Evolutionary conservation across 2,113 vertebrate genomes (phyloP), one percentile per base, ranked within the genome.

Genomic region (Sula dactylatra): DNA sequence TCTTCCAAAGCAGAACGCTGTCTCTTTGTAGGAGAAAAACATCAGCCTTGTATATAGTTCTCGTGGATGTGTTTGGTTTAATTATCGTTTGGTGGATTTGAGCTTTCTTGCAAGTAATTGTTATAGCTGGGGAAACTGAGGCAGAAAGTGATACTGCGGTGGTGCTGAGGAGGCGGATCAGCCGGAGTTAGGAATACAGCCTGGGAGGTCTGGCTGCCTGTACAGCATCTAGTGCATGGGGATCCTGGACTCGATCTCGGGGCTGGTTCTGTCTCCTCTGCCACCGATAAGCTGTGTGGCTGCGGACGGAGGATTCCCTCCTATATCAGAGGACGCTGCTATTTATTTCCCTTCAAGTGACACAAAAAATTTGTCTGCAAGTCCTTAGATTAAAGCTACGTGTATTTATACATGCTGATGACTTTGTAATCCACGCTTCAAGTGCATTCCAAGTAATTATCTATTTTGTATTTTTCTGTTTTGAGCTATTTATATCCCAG

Each of bases 381-480:
- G 36, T 27, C 74, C 32, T 25, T 82, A 50, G 11, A 13, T 85
- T 9, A 54, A 36, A 82, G 34, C 52, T 59, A 0, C 12, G 47
- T 40, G 5, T 56, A 11, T 77, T 64, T 40, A 10, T 16, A 54
- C 6, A 1, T 24, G 16, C n/a, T 47, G 11, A 55, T 61, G 64
- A 4, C 25, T 21, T 36, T 47, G 27, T 32, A 26, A 50, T 26
- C 50, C 79, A 14, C 16, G 1, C 49, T 70, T 74, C 34, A 21
- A 84, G 40, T 25, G 21, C 3, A 3, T 52, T 42, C 67, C 22
- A 58, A 77, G 25, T 19, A 26, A 45, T 69, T 13, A 14, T 38
- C 6, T 16, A 0, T 21, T 24, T 64, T 36, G 8, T 45, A 7
- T n/a, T 59, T 25, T 4, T 18, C 56, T 13, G 3, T 2, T 15